A percentile compares a stretch with the other conserved stretches of the same genome.
Conservation (phyloP, 2,113 vertebrate species). For the Crotalus viridis region DNA sequence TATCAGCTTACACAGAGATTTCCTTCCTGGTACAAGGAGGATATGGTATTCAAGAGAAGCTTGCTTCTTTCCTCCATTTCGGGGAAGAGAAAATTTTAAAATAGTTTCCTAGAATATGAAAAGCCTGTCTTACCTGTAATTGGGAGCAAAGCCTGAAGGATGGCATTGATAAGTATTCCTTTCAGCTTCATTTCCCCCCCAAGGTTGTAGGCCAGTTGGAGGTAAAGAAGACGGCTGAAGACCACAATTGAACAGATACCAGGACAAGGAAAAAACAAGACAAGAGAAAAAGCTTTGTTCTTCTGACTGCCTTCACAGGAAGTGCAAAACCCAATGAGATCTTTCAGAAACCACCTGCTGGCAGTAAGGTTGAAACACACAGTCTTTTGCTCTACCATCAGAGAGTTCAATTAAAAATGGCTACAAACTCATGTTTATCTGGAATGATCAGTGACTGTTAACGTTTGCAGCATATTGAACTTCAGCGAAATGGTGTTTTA, state of each 20-base stretch:
- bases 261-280: neutral
- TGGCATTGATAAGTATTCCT: accelerated
- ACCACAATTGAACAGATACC: neutral
- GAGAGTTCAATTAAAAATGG: constrained; percentile 36
- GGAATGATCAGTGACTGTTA: neutral
- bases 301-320: constrained; percentile 62
- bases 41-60: neutral
- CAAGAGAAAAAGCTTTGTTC: constrained; percentile 19
- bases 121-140: constrained; percentile 56
- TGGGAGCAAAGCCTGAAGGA: constrained; percentile 53
- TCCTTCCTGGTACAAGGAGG: constrained; percentile 2
- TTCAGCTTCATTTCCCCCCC: constrained; percentile 56
- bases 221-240: neutral
- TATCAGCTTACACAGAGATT: accelerated
- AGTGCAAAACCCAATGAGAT: constrained; percentile 50
- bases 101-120: accelerated
- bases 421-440: neutral
- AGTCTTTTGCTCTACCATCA: constrained; percentile 44
- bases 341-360: constrained; percentile 55
- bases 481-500: neutral
- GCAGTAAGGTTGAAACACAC: neutral
- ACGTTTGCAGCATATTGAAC: neutral
- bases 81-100: neutral
- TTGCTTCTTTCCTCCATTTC: neutral
- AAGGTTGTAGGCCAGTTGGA: neutral